Conservation (phyloP, 2,888 invertebrate genomes). For the Altica lythri region DNA sequence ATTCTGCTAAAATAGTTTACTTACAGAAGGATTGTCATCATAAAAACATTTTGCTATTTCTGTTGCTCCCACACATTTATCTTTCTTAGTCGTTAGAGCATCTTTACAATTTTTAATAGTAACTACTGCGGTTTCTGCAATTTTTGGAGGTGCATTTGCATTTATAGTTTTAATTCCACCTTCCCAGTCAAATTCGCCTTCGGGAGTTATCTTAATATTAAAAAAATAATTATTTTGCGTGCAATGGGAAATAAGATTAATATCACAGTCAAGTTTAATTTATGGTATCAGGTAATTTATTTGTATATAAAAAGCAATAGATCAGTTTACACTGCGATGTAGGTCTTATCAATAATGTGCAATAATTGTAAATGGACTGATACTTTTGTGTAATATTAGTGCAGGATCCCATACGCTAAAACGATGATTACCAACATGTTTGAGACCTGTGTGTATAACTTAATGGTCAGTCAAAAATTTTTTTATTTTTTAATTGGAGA, state of each 20-base stretch:
- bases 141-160: conserved; percentile 58
- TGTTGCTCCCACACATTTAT: conserved; percentile 61
- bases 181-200: conserved; percentile 57
- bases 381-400: too few relatives aligned
- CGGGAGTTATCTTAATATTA: conserved; percentile 37
- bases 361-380: too few relatives aligned
- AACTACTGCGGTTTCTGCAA: conserved; percentile 37
- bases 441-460: too few relatives aligned
- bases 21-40: conserved; percentile 57
- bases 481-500: too few relatives aligned
- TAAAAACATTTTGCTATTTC: conserved; percentile 61
- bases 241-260: not conserved
- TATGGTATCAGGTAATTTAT: not conserved
- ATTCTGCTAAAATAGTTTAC: too few relatives aligned
- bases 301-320: not conserved
- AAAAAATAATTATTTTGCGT: not conserved
- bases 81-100: conserved; percentile 53
- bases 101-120: conserved; percentile 61
- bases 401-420: too few relatives aligned
- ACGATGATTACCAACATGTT: too few relatives aligned
- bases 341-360: too few relatives aligned
- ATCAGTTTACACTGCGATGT: too few relatives aligned
- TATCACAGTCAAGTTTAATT: not conserved
- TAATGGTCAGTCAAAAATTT: too few relatives aligned
- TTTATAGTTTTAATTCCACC: conserved; percentile 55